These are phyloP conservation scores for Orussus abietinus DNA, from an alignment of 1,140 invertebrate species.

Conservation along the genomic window DNA sequence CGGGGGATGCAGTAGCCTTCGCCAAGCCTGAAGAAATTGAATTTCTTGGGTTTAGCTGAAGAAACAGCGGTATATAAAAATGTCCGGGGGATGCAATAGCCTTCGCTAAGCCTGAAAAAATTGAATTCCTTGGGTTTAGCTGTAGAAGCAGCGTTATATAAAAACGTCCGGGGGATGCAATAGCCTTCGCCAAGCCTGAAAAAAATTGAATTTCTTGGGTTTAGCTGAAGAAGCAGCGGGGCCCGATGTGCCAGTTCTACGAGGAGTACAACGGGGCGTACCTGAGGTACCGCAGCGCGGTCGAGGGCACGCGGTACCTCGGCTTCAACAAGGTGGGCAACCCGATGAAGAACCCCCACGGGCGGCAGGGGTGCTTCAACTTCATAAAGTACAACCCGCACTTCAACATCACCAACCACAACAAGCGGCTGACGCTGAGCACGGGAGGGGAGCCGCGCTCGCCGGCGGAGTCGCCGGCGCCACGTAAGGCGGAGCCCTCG, in stretches of 20 bases:
- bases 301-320: conserved; percentile 45
- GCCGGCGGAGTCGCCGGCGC: conserved; percentile 30
- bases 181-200: too few species aligned
- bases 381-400: conserved; percentile 55
- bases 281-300: conserved; percentile 52
- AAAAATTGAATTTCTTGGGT: conserved; percentile 22
- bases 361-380: conserved; percentile 51
- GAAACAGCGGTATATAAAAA: too few species aligned
- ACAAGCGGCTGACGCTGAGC: conserved; percentile 47
- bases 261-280: conserved; percentile 54
- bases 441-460: conserved; percentile 15
- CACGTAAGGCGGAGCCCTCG: conserved; percentile 26
- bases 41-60: too few species aligned
- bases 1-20: too few species aligned
- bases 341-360: conserved; percentile 46
- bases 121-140: too few species aligned
- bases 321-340: conserved; percentile 54
- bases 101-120: too few species aligned
- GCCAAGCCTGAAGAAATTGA: too few species aligned
- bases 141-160: too few species aligned
- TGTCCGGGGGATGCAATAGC: too few species aligned
- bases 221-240: conserved; percentile 47
- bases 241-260: conserved; percentile 54
- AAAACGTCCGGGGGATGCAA: too few species aligned
- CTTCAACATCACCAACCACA: conserved; percentile 53